Evolutionary conservation across 2,797 vertebrate genomes (phyloP).

Genomic region (Microctenopoma lineatum): DNA sequence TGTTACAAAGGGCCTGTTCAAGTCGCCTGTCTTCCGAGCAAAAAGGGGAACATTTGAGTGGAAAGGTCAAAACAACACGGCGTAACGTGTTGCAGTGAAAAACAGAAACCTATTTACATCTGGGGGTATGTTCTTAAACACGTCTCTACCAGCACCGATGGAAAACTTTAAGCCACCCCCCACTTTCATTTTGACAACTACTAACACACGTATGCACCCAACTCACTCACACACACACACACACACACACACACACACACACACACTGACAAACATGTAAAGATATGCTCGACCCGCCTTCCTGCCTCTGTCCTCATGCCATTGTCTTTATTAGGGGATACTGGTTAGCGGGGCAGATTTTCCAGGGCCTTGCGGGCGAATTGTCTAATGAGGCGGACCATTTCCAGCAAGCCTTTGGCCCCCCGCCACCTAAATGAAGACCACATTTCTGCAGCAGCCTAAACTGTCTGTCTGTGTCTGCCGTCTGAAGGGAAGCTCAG

Average conservation of each 20-base stretch:
- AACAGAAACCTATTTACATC: conserved; percentile 60
- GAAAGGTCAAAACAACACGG: conserved; percentile 57
- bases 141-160: conserved; percentile 63
- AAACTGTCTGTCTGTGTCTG: conserved; percentile 75
- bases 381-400: conserved; percentile 78
- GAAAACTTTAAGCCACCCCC: conserved; percentile 71
- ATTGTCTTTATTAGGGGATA: conserved; percentile 83
- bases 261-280: conserved; percentile 56
- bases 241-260: conserved; percentile 36
- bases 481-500: conserved; percentile 69
- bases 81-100: conserved; percentile 43
- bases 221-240: conserved; percentile 43
- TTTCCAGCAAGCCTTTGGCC: conserved; percentile 84
- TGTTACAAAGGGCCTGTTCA: conserved; percentile 30
- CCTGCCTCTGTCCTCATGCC: conserved; percentile 76
- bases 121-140: conserved; percentile 52
- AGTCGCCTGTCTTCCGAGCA: conserved; percentile 20
- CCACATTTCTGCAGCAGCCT: conserved; percentile 79
- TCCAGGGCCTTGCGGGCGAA: conserved; percentile 77
- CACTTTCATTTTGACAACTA: conserved; percentile 73
- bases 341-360: conserved; percentile 79
- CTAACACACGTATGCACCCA: conserved; percentile 45
- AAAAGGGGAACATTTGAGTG: conserved; percentile 34
- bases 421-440: conserved; percentile 81
- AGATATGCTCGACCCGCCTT: conserved; percentile 66